phyloP scores from a whole-genome alignment of 2,797 vertebrate genomes.

The Pristis pectinata region DNA sequence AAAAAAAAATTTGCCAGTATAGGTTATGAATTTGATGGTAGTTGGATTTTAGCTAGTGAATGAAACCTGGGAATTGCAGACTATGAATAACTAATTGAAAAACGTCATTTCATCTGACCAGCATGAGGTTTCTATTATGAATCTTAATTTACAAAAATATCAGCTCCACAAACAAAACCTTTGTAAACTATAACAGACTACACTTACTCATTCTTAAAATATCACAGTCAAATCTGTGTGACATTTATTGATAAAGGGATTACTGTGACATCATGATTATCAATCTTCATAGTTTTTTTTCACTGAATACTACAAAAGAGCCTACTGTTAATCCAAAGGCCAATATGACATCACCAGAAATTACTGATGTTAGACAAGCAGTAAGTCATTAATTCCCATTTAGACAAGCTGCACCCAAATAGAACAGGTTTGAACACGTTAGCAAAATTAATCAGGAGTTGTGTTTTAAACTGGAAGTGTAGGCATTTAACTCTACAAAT shows the following conservation, averaged over 20 bases:
- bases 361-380: not conserved
- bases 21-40: not conserved
- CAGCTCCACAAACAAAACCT: not conserved
- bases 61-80: not conserved
- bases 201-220: not conserved
- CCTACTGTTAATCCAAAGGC: not conserved
- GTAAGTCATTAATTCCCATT: not conserved
- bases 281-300: not conserved
- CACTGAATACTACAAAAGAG: not conserved
- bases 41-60: not conserved
- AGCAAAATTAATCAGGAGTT: not conserved
- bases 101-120: not conserved
- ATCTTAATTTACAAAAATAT: not conserved
- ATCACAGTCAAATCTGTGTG: not conserved
- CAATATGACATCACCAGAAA: constrained; percentile 10
- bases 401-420: not conserved
- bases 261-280: not conserved
- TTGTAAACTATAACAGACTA: not conserved
- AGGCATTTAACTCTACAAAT: not conserved
- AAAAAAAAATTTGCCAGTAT: not conserved
- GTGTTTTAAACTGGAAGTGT: not conserved
- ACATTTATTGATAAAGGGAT: not conserved
- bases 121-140: not conserved
- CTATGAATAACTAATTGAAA: not conserved
- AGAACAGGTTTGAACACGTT: constrained; percentile 8